Conservation (phyloP, 1,140 invertebrate genomes). For the Drosophila ercepeae region DNA sequence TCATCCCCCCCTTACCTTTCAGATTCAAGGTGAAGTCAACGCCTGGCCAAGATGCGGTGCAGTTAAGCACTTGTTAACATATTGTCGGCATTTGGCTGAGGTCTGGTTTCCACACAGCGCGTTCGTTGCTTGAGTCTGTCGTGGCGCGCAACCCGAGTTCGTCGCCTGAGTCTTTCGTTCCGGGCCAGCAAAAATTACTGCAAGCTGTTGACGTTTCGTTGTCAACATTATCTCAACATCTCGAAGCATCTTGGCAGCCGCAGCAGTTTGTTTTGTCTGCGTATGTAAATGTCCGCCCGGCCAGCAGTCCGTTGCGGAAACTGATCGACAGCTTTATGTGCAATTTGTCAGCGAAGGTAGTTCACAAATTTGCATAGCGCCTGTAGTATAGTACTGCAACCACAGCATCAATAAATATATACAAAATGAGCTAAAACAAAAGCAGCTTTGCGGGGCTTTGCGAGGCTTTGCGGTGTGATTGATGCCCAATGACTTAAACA, state of each 20-base stretch:
- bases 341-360: constrained; percentile 81
- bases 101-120: constrained; percentile 27
- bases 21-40: constrained; percentile 71
- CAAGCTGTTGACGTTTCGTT: constrained; percentile 78
- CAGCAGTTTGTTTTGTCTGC: constrained; percentile 30
- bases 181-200: constrained; percentile 28
- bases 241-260: background rate
- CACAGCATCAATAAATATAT: background rate
- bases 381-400: constrained; percentile 18
- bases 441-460: constrained; percentile 9
- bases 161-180: constrained; percentile 62
- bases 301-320: constrained; percentile 52
- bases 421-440: background rate
- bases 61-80: constrained; percentile 83
- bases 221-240: constrained; percentile 70
- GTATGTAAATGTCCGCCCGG: constrained; percentile 46
- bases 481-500: constrained; percentile 61
- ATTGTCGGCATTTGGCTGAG: constrained; percentile 75
- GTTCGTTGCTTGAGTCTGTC: constrained; percentile 75
- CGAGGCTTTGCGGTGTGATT: constrained; percentile 50
- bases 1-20: background rate
- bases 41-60: constrained; percentile 55
- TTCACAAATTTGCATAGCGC: constrained; percentile 79
- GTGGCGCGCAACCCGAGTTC: constrained; percentile 41
- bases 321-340: constrained; percentile 81